A percentile compares a stretch with the other conserved stretches of the same genome.
Conservation (phyloP, 2,113 vertebrate genomes). For the Ciconia boyciana region DNA sequence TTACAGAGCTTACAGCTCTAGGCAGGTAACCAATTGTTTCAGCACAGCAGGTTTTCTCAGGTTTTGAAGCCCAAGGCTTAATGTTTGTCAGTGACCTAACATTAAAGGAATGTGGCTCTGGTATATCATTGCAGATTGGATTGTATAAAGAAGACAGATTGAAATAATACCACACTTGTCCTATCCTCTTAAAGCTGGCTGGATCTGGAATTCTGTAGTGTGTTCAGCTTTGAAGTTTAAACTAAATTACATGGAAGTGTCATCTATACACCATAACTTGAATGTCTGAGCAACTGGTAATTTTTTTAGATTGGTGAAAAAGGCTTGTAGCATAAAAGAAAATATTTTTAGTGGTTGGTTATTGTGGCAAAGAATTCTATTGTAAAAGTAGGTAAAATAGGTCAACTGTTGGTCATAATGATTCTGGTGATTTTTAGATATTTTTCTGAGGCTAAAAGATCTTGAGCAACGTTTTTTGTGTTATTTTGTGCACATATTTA, state of each 20-base stretch:
- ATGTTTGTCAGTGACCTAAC: slow-evolving; percentile 52
- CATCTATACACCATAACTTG: neutral
- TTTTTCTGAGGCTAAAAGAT: neutral
- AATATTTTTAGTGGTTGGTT: neutral
- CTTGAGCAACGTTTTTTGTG: neutral
- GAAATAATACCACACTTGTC: slow-evolving; percentile 25
- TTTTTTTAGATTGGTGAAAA: neutral
- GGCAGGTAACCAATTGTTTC: slow-evolving; percentile 38
- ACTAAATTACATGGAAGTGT: neutral
- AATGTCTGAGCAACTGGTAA: neutral
- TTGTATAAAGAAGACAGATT: neutral
- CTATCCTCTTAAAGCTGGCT: neutral
- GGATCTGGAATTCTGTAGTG: neutral
- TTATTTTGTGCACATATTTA: neutral
- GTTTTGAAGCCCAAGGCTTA: slow-evolving; percentile 52
- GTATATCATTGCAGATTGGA: neutral
- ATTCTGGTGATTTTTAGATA: neutral
- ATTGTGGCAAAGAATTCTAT: neutral
- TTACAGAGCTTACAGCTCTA: neutral
- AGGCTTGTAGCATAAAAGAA: neutral
- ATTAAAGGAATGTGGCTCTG: slow-evolving; percentile 41
- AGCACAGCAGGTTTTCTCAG: slow-evolving; percentile 21
- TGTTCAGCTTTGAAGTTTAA: slow-evolving; percentile 2
- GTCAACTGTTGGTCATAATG: neutral
- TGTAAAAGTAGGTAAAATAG: neutral